Evolutionary conservation across 2,797 vertebrate species (phyloP).

Genomic region (Cuculus canorus): DNA sequence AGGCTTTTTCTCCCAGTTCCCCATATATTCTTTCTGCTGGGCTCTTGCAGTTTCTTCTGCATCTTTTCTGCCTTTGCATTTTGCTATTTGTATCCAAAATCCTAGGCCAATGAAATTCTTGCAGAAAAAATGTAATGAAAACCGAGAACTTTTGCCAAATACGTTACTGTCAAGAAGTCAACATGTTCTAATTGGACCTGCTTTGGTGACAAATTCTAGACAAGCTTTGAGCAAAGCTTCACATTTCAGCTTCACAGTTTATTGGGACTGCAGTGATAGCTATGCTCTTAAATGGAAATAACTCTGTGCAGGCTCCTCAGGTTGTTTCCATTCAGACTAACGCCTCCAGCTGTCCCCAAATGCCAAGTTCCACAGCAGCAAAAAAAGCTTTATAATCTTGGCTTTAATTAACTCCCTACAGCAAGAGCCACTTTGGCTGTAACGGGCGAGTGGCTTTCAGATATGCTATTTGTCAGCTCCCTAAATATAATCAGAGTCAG

Average conservation of each 20-base stretch:
- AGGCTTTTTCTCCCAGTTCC: background rate
- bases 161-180: background rate
- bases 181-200: background rate
- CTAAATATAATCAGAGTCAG: constrained; percentile 35
- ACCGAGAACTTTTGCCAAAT: background rate
- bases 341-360: background rate
- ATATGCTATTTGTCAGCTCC: constrained; percentile 27
- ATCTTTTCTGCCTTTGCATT: background rate
- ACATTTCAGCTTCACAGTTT: background rate
- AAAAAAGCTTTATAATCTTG: background rate
- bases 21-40: background rate
- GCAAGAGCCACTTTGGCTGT: background rate
- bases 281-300: background rate
- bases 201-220: background rate
- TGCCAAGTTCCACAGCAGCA: background rate
- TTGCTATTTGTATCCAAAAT: background rate
- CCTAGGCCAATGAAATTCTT: background rate
- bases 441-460: background rate
- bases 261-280: background rate
- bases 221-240: background rate
- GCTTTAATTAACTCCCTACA: constrained; percentile 53
- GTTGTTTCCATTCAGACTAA: background rate
- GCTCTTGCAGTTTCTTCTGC: background rate
- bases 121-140: background rate
- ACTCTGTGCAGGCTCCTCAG: background rate